Conservation (phyloP, 1,140 invertebrate genomes). For the Armadillidium nasatum region DNA sequence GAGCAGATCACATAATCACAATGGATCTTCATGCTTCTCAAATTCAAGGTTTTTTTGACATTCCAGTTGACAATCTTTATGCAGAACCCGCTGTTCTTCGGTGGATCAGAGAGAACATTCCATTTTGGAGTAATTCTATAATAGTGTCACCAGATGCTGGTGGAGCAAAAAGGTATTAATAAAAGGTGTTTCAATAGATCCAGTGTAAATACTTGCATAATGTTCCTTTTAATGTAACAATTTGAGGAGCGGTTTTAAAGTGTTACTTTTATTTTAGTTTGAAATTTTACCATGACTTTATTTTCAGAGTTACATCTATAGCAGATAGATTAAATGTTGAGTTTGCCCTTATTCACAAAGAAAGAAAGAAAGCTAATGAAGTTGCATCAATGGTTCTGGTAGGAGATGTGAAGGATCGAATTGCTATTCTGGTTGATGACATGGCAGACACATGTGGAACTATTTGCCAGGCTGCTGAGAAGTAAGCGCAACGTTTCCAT, state of each 20-base stretch:
- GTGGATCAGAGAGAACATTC: slow-evolving; percentile 98
- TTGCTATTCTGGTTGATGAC: slow-evolving; percentile 96
- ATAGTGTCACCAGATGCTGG: slow-evolving; percentile 99
- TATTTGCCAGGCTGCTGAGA: slow-evolving; percentile 94
- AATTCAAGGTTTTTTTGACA: slow-evolving; percentile 99
- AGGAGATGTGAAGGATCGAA: slow-evolving; percentile 90
- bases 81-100: slow-evolving; percentile 97
- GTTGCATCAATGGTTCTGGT: slow-evolving; percentile 98
- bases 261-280: not conserved
- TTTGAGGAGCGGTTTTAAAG: too few species aligned
- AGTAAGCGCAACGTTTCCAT: slow-evolving; percentile 52
- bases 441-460: slow-evolving; percentile 99
- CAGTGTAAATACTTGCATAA: too few species aligned
- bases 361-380: slow-evolving; percentile 93
- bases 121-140: slow-evolving; percentile 91
- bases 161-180: slow-evolving; percentile 77
- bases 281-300: not conserved
- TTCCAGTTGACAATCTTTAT: slow-evolving; percentile 97
- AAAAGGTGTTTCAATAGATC: not conserved
- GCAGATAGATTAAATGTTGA: slow-evolving; percentile 61
- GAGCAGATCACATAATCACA: slow-evolving; percentile 98
- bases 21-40: slow-evolving; percentile 99
- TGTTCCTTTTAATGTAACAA: too few species aligned
- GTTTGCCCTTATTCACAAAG: slow-evolving; percentile 98
- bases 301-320: slow-evolving; percentile 39